Evolutionary conservation across 1,140 invertebrate species (phyloP).

Genomic region (Micrasema longulum): DNA sequence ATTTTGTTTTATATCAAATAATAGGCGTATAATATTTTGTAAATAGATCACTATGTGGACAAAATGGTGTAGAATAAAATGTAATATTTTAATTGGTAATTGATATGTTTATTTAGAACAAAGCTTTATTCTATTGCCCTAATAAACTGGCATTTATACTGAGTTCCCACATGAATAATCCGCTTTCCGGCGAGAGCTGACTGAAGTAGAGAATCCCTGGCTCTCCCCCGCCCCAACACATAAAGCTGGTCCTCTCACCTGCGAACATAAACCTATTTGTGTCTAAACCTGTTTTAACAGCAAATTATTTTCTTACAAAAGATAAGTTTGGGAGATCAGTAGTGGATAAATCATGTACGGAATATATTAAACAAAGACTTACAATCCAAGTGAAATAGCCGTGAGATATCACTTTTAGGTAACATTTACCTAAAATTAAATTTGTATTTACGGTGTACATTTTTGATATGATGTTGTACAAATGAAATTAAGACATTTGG

Average conservation of each 20-base stretch:
- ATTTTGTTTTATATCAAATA: conserved; percentile 45
- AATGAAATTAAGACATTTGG: conserved; percentile 69
- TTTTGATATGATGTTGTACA: conserved; percentile 71
- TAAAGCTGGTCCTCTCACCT: neutral
- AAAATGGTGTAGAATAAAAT: conserved; percentile 49
- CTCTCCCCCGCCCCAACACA: neutral
- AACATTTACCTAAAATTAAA: conserved; percentile 67
- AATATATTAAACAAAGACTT: conserved; percentile 53
- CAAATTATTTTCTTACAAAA: conserved; percentile 40
- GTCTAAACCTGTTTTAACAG: conserved; percentile 42
- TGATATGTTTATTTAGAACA: conserved; percentile 49
- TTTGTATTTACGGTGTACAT: conserved; percentile 70
- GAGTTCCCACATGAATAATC: conserved; percentile 21
- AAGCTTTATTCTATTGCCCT: conserved; percentile 48
- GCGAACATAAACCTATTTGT: conserved; percentile 39
- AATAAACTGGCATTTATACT: conserved; percentile 42
- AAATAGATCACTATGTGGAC: conserved; percentile 49
- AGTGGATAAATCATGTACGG: conserved; percentile 45
- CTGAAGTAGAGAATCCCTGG: neutral
- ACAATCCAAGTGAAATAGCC: conserved; percentile 52
- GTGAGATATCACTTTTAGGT: conserved; percentile 58
- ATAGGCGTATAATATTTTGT: conserved; percentile 49
- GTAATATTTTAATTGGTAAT: conserved; percentile 53
- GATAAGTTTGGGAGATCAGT: conserved; percentile 37
- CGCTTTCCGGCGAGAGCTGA: conserved; percentile 12